Conservation (phyloP, 1,140 invertebrate genomes). For the Orius laevigatus region DNA sequence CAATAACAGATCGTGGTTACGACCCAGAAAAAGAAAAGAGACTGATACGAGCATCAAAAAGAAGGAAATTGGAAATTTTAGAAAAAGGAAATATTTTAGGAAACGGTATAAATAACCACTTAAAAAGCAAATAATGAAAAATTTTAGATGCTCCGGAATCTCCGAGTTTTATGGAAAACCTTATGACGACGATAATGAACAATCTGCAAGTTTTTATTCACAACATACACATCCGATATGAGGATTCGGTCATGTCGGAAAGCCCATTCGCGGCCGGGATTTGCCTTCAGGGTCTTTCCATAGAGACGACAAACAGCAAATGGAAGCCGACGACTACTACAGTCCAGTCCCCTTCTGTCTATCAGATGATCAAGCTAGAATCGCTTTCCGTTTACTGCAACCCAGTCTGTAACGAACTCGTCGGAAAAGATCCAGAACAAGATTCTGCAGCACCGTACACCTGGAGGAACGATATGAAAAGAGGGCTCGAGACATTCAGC, state of each 20-base stretch:
- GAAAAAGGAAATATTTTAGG: slow-evolving; percentile 29
- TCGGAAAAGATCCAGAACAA: slow-evolving; percentile 19
- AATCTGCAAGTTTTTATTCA: slow-evolving; percentile 64
- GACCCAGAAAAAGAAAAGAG: slow-evolving; percentile 57
- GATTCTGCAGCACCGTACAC: slow-evolving; percentile 32
- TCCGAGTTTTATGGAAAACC: slow-evolving; percentile 45
- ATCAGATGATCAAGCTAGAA: slow-evolving; percentile 61
- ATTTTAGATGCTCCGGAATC: slow-evolving; percentile 20
- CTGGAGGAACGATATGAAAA: slow-evolving; percentile 52
- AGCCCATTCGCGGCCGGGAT: slow-evolving; percentile 54
- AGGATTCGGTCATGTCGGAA: slow-evolving; percentile 51
- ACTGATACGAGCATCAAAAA: slow-evolving; percentile 52
- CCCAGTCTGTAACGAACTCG: slow-evolving; percentile 28
- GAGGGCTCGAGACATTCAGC: slow-evolving; percentile 55
- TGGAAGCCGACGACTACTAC: slow-evolving; percentile 59
- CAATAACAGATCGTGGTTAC: slow-evolving; percentile 46
- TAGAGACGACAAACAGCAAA: slow-evolving; percentile 69
- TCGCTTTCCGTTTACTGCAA: slow-evolving; percentile 66
- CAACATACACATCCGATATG: slow-evolving; percentile 69
- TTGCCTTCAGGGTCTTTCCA: slow-evolving; percentile 60
- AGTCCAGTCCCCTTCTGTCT: slow-evolving; percentile 43
- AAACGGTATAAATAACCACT: slow-evolving; percentile 26
- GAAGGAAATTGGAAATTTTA: slow-evolving; percentile 38
- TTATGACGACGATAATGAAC: slow-evolving; percentile 57
- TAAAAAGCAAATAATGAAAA: neutral